Conservation (phyloP, 2,113 vertebrate genomes). For the Gallinago paraguaiae region DNA sequence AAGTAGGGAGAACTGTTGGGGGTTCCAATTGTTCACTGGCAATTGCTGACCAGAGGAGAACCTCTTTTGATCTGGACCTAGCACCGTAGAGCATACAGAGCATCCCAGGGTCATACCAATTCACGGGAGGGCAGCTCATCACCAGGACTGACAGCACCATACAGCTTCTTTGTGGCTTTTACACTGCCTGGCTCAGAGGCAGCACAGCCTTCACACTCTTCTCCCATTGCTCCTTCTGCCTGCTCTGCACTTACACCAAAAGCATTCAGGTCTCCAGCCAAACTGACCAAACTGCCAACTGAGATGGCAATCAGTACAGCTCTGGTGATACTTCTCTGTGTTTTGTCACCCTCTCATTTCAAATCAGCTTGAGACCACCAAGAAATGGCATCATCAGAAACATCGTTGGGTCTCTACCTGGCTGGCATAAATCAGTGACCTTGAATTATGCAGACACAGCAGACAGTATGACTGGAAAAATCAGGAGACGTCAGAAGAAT, state of each 20-base stretch:
- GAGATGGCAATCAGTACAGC: not conserved
- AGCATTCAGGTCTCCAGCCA: not conserved
- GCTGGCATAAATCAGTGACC: not conserved
- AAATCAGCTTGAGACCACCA: not conserved
- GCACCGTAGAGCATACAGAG: not conserved
- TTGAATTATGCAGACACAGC: not conserved
- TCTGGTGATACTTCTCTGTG: not conserved
- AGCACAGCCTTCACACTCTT: not conserved
- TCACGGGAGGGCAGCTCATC: not conserved
- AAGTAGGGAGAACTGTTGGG: not conserved
- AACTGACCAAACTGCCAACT: not conserved
- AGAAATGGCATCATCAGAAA: conserved; percentile 1
- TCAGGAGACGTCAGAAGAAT: not conserved
- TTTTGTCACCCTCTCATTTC: not conserved
- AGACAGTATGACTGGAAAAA: not conserved
- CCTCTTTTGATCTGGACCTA: not conserved
- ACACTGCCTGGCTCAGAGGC: fast-evolving
- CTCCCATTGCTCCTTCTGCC: not conserved
- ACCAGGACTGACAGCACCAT: not conserved
- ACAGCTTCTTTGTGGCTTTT: not conserved
- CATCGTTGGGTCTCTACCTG: not conserved
- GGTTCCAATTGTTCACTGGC: not conserved
- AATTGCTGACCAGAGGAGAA: not conserved
- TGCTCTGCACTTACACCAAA: not conserved
- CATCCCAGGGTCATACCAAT: not conserved